Conservation (phyloP, 2,888 invertebrate species). For the Apodemia hepburni region DNA sequence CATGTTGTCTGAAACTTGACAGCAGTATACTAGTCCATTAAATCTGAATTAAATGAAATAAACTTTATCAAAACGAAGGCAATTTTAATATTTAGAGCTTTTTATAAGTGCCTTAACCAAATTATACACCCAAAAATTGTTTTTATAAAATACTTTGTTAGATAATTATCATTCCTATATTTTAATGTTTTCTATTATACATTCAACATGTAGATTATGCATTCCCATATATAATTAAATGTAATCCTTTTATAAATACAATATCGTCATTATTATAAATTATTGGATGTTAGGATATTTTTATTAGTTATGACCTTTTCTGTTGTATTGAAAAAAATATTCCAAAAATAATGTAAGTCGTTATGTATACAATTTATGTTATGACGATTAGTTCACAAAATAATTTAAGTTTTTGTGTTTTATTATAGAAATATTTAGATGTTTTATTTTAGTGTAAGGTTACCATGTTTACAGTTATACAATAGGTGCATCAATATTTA, state of each 20-base stretch:
- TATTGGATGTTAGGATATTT: too few species aligned
- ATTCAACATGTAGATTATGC: not conserved
- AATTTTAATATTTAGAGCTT: constrained; percentile 27
- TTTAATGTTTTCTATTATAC: not conserved
- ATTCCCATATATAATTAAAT: too few species aligned
- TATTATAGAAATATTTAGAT: not conserved
- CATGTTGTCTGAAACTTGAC: too few species aligned
- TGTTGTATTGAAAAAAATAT: too few species aligned
- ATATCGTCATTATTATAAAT: too few species aligned
- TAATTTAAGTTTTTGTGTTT: constrained; percentile 3
- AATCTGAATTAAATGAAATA: too few species aligned
- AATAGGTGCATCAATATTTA: too few species aligned
- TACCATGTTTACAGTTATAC: not conserved
- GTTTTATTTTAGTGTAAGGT: constrained; percentile 3
- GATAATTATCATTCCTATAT: constrained; percentile 5
- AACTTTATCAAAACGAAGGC: constrained; percentile 18
- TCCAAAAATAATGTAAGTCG: not conserved
- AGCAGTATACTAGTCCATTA: too few species aligned
- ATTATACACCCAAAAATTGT: constrained; percentile 28
- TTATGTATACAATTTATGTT: constrained; percentile 12
- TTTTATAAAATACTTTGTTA: constrained; percentile 20
- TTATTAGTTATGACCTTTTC: too few species aligned
- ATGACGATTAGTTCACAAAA: constrained; percentile 4
- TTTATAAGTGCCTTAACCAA: constrained; percentile 36
- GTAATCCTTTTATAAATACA: too few species aligned